These are phyloP conservation scores for Cynodonichthys magdalenae DNA, from an alignment of 2,797 vertebrate genomes.

Conservation along the genomic window DNA sequence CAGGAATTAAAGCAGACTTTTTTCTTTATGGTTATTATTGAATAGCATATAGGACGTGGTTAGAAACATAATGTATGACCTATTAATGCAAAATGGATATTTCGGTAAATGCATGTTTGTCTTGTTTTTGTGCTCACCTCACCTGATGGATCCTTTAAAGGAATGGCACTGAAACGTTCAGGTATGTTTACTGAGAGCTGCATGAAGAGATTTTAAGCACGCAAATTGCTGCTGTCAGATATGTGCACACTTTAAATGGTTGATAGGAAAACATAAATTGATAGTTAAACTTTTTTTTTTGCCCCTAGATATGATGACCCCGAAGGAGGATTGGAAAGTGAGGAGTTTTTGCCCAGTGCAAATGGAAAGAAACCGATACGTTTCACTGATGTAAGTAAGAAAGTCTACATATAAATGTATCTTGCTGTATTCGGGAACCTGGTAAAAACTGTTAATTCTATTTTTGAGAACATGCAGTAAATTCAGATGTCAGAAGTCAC, in stretches of 20 bases:
- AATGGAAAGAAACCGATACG: conserved; percentile 85
- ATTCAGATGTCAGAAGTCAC: too few species aligned
- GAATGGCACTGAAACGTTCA: conserved; percentile 76
- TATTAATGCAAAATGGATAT: conserved; percentile 39
- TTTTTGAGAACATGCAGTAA: not conserved
- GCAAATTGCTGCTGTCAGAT: conserved; percentile 2
- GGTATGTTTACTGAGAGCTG: conserved; percentile 67
- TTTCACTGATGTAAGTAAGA: conserved; percentile 90
- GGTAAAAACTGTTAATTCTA: not conserved
- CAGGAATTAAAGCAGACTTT: conserved; percentile 3
- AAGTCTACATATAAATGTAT: not conserved
- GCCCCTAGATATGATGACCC: conserved; percentile 85
- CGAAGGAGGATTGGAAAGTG: conserved; percentile 81
- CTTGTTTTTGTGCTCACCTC: conserved; percentile 68
- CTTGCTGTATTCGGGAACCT: not conserved
- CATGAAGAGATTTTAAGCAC: not conserved
- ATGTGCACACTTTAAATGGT: not conserved
- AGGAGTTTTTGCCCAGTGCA: conserved; percentile 87
- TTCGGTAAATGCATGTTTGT: conserved; percentile 77
- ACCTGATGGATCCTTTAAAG: conserved; percentile 71
- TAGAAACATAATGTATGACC: conserved; percentile 28
- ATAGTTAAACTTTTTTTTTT: conserved; percentile 10
- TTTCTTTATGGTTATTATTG: conserved; percentile 7
- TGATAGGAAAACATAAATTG: not conserved
- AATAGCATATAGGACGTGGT: conserved; percentile 11